Evolutionary conservation across 2,797 vertebrate genomes (phyloP).

Genomic region (Acanthopagrus latus): DNA sequence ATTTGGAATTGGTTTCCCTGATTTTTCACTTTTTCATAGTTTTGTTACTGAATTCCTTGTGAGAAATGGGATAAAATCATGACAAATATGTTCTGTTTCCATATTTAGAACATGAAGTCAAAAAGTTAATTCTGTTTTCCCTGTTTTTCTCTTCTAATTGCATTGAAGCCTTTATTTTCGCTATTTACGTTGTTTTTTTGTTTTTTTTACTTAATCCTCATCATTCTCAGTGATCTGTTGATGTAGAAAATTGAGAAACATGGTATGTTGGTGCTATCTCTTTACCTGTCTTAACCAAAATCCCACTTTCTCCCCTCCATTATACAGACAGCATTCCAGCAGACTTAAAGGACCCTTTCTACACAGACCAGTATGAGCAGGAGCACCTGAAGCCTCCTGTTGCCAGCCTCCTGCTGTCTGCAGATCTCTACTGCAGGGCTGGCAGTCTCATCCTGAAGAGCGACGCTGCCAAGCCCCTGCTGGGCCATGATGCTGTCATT

Average conservation of each 20-base stretch:
- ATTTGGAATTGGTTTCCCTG: not conserved
- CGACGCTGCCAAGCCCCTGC: constrained; percentile 90
- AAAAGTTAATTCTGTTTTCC: not conserved
- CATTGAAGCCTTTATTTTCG: not conserved
- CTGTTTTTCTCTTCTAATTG: not conserved
- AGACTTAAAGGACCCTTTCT: constrained; percentile 94
- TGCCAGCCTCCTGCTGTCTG: constrained; percentile 93
- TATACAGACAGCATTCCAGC: constrained; percentile 91
- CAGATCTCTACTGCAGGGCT: constrained; percentile 95
- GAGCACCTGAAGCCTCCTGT: constrained; percentile 98
- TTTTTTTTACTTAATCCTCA: not conserved
- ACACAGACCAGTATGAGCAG: constrained; percentile 98
- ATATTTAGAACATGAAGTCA: not conserved
- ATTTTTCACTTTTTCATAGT: not conserved
- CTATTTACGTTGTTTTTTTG: not conserved
- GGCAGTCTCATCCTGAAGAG: constrained; percentile 95
- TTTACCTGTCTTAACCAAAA: not conserved
- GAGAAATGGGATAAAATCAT: not conserved
- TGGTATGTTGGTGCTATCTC: not conserved
- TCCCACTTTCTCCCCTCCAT: not conserved
- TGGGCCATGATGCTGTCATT: constrained; percentile 96
- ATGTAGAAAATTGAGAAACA: not conserved
- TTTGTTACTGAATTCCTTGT: not conserved
- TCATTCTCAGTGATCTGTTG: not conserved
- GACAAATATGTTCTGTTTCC: not conserved